These are phyloP conservation scores for Dolichopus griseipennis DNA, from an alignment of 2,888 invertebrate species.

Conservation along the genomic window DNA sequence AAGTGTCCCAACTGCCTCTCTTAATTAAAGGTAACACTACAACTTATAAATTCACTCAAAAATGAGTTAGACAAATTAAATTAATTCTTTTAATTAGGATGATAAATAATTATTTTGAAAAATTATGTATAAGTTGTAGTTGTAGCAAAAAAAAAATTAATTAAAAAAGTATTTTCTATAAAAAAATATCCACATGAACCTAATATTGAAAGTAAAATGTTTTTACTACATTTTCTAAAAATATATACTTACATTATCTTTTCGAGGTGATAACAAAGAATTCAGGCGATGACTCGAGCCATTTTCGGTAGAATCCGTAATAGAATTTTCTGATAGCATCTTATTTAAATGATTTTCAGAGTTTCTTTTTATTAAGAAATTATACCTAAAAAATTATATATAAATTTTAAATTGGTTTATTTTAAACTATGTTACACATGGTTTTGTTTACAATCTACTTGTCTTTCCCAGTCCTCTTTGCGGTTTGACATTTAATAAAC, in stretches of 20 bases:
- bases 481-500: constrained; percentile 39
- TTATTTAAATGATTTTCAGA: constrained; percentile 36
- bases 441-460: neutral
- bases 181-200: neutral
- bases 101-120: too few species aligned
- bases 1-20: too few species aligned
- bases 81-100: too few species aligned
- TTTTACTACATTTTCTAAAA: too few species aligned
- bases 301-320: constrained; percentile 39
- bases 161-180: neutral
- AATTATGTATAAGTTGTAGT: too few species aligned
- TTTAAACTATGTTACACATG: neutral
- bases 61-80: too few species aligned
- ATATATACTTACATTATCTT: constrained; percentile 37
- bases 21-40: too few species aligned
- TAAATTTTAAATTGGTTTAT: neutral
- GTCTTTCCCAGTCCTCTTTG: neutral
- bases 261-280: constrained; percentile 37
- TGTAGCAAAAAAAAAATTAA: constrained; percentile 6
- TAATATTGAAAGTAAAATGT: too few species aligned
- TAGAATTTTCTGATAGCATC: constrained; percentile 37
- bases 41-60: too few species aligned
- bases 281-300: constrained; percentile 29
- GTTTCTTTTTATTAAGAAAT: constrained; percentile 41
- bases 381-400: constrained; percentile 30